A percentile compares a stretch with the other conserved stretches of the same genome.
Conservation (phyloP, 2,888 invertebrate genomes). For the Caenorhabditis angaria region DNA sequence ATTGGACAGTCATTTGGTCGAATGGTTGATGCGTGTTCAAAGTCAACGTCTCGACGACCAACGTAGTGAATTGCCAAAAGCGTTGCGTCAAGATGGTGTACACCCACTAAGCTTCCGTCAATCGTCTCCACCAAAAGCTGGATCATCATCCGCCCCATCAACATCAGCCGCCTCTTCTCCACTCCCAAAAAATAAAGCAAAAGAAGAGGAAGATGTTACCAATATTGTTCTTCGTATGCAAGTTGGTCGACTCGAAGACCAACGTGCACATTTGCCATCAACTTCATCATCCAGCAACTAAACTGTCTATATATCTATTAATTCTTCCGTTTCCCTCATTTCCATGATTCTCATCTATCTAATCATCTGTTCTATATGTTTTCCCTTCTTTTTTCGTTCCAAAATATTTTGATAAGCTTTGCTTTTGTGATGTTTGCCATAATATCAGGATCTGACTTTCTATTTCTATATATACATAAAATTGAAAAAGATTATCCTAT, state of each 20-base stretch:
- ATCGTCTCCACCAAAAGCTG: slow-evolving; percentile 16
- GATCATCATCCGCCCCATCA: not conserved
- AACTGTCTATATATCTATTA: slow-evolving; percentile 12
- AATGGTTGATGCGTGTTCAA: slow-evolving; percentile 60
- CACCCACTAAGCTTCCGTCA: not conserved
- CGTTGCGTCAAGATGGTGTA: slow-evolving; percentile 17
- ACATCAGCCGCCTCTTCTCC: not conserved
- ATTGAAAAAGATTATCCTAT: too few relatives aligned
- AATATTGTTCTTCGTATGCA: slow-evolving; percentile 63
- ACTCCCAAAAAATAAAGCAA: slow-evolving; percentile 3
- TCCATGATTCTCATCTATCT: slow-evolving; percentile 5
- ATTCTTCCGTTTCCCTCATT: not conserved
- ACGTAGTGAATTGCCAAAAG: slow-evolving; percentile 56
- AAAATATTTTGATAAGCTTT: slow-evolving; percentile 1
- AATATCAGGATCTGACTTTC: slow-evolving; percentile 1
- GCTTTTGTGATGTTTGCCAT: slow-evolving; percentile 4
- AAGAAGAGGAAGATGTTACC: slow-evolving; percentile 58
- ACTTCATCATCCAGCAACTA: not conserved
- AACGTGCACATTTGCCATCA: slow-evolving; percentile 55
- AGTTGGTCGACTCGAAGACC: slow-evolving; percentile 61
- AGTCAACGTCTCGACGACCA: slow-evolving; percentile 66
- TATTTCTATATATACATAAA: too few relatives aligned
- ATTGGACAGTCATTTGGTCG: slow-evolving; percentile 49
- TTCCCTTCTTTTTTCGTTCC: not conserved
- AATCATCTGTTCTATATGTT: not conserved